These are phyloP conservation scores for Eueides isabella DNA, from an alignment of 1,140 invertebrate species.

Conservation along the genomic window DNA sequence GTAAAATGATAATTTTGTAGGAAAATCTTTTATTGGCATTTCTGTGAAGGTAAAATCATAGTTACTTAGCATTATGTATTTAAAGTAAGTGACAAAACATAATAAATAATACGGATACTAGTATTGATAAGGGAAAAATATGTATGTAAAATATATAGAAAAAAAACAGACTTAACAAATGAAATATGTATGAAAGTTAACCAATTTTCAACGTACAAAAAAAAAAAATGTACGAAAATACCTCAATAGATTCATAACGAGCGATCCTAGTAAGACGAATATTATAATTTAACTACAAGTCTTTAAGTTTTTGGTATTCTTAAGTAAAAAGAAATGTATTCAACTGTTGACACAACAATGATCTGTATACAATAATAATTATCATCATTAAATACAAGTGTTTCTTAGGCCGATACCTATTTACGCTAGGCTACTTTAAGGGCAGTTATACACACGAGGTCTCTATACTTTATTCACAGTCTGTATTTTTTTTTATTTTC, in stretches of 20 bases:
- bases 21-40: neutral
- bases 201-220: neutral
- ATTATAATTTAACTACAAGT: neutral
- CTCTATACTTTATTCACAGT: slow-evolving; percentile 43
- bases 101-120: too few species aligned
- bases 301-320: neutral
- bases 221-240: neutral
- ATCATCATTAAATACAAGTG: slow-evolving; percentile 8
- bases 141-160: too few species aligned
- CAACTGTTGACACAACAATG: neutral
- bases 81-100: neutral
- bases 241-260: neutral
- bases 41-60: neutral
- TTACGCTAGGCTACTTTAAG: slow-evolving; percentile 35
- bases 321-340: neutral
- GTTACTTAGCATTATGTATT: neutral
- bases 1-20: too few species aligned
- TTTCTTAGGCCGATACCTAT: slow-evolving; percentile 45
- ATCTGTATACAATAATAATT: neutral
- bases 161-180: too few species aligned
- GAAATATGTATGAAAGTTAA: neutral
- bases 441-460: slow-evolving; percentile 43
- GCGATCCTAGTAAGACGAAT: neutral
- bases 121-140: too few species aligned
- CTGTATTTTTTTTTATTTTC: slow-evolving; percentile 25